Evolutionary conservation across 2,888 invertebrate genomes (phyloP).

Genomic region (Thymelicus sylvestris): DNA sequence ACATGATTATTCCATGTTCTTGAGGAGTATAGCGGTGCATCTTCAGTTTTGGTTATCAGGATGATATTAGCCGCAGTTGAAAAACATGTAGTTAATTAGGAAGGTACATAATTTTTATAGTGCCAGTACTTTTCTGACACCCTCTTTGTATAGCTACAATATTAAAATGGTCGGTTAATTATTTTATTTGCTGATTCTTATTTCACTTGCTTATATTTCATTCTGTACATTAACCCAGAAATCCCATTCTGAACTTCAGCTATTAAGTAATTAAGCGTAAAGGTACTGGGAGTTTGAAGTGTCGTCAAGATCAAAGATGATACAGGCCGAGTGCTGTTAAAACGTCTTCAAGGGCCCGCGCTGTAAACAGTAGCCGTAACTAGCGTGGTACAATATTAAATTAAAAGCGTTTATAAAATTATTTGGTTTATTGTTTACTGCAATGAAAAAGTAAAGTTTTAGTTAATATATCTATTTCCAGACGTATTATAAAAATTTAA

Average conservation of each 20-base stretch:
- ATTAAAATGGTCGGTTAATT: too few species aligned
- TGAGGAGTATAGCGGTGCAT: too few species aligned
- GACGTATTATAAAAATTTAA: too few species aligned
- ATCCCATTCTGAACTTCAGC: constrained; percentile 20
- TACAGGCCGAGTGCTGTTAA: constrained; percentile 71
- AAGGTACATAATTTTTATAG: too few species aligned
- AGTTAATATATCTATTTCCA: too few species aligned
- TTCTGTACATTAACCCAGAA: constrained; percentile 31
- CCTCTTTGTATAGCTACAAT: too few species aligned
- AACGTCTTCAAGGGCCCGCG: constrained; percentile 76
- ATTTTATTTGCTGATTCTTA: background rate
- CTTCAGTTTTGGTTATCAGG: too few species aligned
- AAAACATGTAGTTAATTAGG: background rate
- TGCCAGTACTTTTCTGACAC: too few species aligned
- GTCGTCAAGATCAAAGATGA: constrained; percentile 78
- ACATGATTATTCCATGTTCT: too few species aligned
- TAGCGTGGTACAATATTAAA: constrained; percentile 48
- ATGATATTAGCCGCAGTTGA: too few species aligned
- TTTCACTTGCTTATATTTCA: constrained; percentile 11
- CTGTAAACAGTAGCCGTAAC: constrained; percentile 72
- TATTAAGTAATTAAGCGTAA: constrained; percentile 9
- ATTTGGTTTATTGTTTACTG: too few species aligned
- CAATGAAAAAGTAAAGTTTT: too few species aligned
- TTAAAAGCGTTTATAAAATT: constrained; percentile 35
- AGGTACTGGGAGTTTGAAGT: constrained; percentile 55